These are phyloP conservation scores for Squalus acanthias DNA, from an alignment of 2,797 vertebrate species.

Conservation along the genomic window DNA sequence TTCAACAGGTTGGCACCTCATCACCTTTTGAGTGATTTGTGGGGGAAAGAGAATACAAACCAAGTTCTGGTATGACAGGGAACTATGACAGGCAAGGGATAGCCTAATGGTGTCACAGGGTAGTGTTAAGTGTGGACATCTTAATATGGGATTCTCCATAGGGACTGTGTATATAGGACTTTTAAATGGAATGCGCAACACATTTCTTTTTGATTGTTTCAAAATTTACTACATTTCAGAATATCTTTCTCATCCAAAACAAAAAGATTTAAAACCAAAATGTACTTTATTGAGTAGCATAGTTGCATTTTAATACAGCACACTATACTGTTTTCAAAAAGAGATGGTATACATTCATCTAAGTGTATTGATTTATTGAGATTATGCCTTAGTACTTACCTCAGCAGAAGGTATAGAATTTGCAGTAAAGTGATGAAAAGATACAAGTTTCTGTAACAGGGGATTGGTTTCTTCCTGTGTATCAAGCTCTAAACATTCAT, in stretches of 20 bases:
- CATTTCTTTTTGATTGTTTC: background rate
- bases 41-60: background rate
- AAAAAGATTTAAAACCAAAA: background rate
- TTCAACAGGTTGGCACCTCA: no score
- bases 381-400: constrained; percentile 16
- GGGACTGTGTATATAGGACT: background rate
- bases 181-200: background rate
- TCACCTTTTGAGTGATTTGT: background rate
- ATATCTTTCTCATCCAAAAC: background rate
- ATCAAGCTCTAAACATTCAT: constrained; percentile 36
- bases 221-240: background rate
- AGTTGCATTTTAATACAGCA: background rate
- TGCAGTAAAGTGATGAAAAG: constrained; percentile 40
- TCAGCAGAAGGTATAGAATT: constrained; percentile 38
- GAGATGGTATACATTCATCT: background rate
- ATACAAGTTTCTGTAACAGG: constrained; percentile 40
- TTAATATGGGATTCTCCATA: no score
- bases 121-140: no score
- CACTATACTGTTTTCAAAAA: background rate
- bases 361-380: background rate
- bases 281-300: background rate
- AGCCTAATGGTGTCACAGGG: no score
- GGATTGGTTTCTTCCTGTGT: constrained; percentile 9
- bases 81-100: no score
- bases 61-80: background rate